Base-by-base conservation (phyloP, 2,113 vertebrate species). In the Aspiorhynchus laticeps region DNA sequence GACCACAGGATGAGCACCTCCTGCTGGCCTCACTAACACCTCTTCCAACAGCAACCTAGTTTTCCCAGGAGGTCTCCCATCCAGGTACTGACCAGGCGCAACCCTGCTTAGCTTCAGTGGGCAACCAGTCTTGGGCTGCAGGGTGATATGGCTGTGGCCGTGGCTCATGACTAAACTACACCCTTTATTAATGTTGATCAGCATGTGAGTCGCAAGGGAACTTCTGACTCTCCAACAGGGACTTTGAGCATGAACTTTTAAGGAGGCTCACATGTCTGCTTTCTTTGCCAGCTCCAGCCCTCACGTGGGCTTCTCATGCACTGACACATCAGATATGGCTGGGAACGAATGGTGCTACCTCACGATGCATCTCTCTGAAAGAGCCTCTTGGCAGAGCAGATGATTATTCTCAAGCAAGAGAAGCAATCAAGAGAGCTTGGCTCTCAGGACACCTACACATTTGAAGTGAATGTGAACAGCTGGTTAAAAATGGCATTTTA, bases 381-480 rank as follows among this genome's bases (percentile, higher is more conserved):
- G 41, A 83, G 41, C 17, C 63, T 69, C 10, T 83, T 83, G 41
- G 80, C 46, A 76, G 33, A 74, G 78, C n/a, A 69, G 56, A 88
- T 73, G 31, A 85, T 76, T 41, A 76, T 46, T 56, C 24, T 43
- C 74, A 84, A 84, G 46, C 48, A 63, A 71, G 69, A 63, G 38
- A 76, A 87, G 71, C 80, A 59, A n/a, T n/a, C n/a, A n/a, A n/a
- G n/a, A 31, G 73, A 26, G 33, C 48, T 86, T 28, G n/a, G 79
- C 59, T 88, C 73, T 78, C 19, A 79, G 67, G 75, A 84, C 85
- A 86, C 80, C 83, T 88, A 88, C 88, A 84, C 81, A 63, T 83
- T 84, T 14, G 31, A 26, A 33, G 10, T 41, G 28, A 69, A 80
- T 73, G 80, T 69, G 56, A 59, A 87, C 33, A 48, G 65, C 28